These are phyloP conservation scores for Stomatorhinus walkeri DNA, from an alignment of 2,797 vertebrate species.

Conservation along the genomic window DNA sequence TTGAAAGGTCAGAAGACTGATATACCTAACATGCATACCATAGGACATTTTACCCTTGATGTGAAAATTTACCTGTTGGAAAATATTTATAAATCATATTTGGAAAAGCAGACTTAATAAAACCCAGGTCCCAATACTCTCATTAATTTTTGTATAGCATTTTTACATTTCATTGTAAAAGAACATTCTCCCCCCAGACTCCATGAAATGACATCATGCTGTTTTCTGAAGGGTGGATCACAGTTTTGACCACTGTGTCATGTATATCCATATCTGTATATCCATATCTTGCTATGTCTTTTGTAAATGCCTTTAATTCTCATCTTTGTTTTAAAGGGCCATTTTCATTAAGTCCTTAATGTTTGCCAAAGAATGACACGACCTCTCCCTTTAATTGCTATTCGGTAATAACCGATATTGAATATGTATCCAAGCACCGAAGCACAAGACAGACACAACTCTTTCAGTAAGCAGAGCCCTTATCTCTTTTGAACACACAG, in stretches of 20 bases:
- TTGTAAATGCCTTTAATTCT: not conserved
- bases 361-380: conserved; percentile 31
- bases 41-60: not conserved
- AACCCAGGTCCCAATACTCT: not conserved
- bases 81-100: not conserved
- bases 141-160: not conserved
- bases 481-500: conserved; percentile 67
- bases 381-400: conserved; percentile 44
- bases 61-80: not conserved
- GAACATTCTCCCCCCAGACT: not conserved
- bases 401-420: conserved; percentile 30
- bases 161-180: not conserved
- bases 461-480: conserved; percentile 55
- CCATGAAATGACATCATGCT: not conserved
- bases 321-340: not conserved
- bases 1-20: not conserved
- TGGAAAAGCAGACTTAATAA: not conserved
- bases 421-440: conserved; percentile 37
- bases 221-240: not conserved
- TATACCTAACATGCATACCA: not conserved
- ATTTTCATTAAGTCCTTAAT: conserved; percentile 9
- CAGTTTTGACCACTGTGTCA: not conserved
- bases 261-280: not conserved
- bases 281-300: not conserved
- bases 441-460: conserved; percentile 57